A percentile compares a stretch with the other conserved stretches of the same genome.
phyloP scores from a whole-genome alignment of 2,888 invertebrate genomes.

The Pyrochroa serraticornis region DNA sequence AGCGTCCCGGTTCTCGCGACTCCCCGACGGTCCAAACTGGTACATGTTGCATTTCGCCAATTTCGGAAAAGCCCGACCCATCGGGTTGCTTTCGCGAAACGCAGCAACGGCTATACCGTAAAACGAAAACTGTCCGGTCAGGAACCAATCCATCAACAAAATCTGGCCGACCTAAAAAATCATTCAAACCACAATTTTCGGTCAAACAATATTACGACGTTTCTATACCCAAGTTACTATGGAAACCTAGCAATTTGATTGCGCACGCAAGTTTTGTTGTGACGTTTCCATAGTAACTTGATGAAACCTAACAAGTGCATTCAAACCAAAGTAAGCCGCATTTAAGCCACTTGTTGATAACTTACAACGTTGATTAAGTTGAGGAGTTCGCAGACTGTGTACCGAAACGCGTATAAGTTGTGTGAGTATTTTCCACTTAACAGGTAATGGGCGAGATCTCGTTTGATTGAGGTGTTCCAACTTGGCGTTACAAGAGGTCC shows the following conservation, averaged over 20 bases:
- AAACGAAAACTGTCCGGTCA: constrained; percentile 66
- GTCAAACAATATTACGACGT: too few species aligned
- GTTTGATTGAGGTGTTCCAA: constrained; percentile 63
- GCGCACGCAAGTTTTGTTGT: too few species aligned
- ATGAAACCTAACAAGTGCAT: neutral
- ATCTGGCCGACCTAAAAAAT: constrained; percentile 68
- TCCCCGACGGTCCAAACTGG: constrained; percentile 67
- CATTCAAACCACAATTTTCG: neutral
- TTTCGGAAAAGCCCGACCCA: constrained; percentile 73
- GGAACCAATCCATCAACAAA: constrained; percentile 69
- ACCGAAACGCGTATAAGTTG: constrained; percentile 70
- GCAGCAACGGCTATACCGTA: constrained; percentile 64
- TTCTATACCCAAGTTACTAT: too few species aligned
- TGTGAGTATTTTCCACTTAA: constrained; percentile 64
- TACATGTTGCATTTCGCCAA: constrained; percentile 69
- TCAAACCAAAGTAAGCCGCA: too few species aligned
- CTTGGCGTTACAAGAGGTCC: constrained; percentile 64
- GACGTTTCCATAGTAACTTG: too few species aligned
- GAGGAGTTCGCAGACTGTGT: constrained; percentile 73
- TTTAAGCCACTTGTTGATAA: constrained; percentile 28
- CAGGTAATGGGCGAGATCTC: constrained; percentile 65
- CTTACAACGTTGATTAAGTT: constrained; percentile 78
- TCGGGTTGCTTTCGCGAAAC: constrained; percentile 61
- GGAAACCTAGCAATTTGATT: too few species aligned
- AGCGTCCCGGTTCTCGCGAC: constrained; percentile 64